Conservation (phyloP, 2,113 vertebrate genomes). For the Ondatra zibethicus region DNA sequence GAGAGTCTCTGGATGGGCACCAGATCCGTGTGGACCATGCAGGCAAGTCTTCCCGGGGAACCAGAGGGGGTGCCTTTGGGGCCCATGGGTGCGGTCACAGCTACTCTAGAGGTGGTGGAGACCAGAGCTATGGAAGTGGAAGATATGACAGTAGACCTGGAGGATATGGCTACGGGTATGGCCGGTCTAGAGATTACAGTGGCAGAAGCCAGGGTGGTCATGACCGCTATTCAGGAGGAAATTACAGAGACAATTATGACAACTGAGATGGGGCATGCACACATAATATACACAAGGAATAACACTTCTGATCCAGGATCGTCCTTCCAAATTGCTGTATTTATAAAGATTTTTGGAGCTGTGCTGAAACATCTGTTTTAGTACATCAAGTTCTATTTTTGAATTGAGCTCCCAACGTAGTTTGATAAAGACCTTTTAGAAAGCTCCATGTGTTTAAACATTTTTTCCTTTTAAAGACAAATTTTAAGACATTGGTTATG, state of each 20-base stretch:
- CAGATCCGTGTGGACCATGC: slow-evolving; percentile 93
- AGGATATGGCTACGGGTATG: slow-evolving; percentile 79
- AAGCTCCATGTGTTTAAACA: slow-evolving; percentile 41
- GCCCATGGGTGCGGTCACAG: slow-evolving; percentile 87
- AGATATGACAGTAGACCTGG: slow-evolving; percentile 86
- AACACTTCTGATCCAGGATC: slow-evolving; percentile 78
- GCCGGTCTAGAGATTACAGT: slow-evolving; percentile 83
- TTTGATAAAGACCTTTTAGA: slow-evolving; percentile 65
- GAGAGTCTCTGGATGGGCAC: slow-evolving; percentile 92
- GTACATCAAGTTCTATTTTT: slow-evolving; percentile 71
- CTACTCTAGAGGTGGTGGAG: slow-evolving; percentile 86
- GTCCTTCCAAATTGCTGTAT: slow-evolving; percentile 77
- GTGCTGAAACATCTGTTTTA: slow-evolving; percentile 75
- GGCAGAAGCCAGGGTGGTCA: slow-evolving; percentile 84
- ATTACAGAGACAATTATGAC: slow-evolving; percentile 81
- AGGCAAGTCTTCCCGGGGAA: slow-evolving; percentile 89
- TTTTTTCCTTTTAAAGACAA: slow-evolving; percentile 59
- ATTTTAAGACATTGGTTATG: slow-evolving; percentile 25
- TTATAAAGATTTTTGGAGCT: slow-evolving; percentile 80
- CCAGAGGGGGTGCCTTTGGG: slow-evolving; percentile 84
- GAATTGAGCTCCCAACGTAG: slow-evolving; percentile 71
- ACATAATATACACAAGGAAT: slow-evolving; percentile 75
- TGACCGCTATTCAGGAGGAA: slow-evolving; percentile 79
- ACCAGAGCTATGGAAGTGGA: slow-evolving; percentile 85
- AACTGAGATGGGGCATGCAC: slow-evolving; percentile 72